Percentiles rank a stretch among this genome's conserved stretches.
Evolutionary conservation across 30 jellyfish, hydroid and myxozoan species (phyloP).

Genomic region (Mastigias papua): DNA sequence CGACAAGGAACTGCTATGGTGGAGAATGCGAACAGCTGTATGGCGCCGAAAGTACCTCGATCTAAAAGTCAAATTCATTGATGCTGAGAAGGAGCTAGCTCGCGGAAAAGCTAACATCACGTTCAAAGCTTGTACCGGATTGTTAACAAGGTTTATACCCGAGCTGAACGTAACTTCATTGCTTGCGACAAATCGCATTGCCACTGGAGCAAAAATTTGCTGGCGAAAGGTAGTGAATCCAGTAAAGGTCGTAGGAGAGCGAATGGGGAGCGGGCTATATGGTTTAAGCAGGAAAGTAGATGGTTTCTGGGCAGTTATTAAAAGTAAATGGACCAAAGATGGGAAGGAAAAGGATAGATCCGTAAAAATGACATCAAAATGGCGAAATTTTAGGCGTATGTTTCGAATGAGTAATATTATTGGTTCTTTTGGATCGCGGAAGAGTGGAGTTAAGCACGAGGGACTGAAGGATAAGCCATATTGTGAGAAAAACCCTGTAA

Average conservation of each 20-base stretch:
- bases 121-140: slow-evolving; percentile 56
- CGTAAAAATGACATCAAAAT: slow-evolving; percentile 41
- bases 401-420: slow-evolving; percentile 69
- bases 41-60: slow-evolving; percentile 72
- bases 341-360: neutral
- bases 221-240: slow-evolving; percentile 68
- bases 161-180: slow-evolving; percentile 36
- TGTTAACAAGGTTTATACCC: slow-evolving; percentile 56
- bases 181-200: slow-evolving; percentile 40
- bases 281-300: slow-evolving; percentile 51
- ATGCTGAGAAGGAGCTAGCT: slow-evolving; percentile 9
- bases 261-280: slow-evolving; percentile 47
- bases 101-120: slow-evolving; percentile 27
- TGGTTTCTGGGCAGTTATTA: slow-evolving; percentile 42
- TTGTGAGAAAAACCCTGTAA: neutral
- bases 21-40: slow-evolving; percentile 69
- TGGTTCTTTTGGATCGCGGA: slow-evolving; percentile 41
- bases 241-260: slow-evolving; percentile 51
- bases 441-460: neutral
- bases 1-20: slow-evolving; percentile 62
- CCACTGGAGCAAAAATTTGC: slow-evolving; percentile 69
- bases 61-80: slow-evolving; percentile 40
- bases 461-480: slow-evolving; percentile 1
- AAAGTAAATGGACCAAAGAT: slow-evolving; percentile 48
- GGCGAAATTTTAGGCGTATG: slow-evolving; percentile 56